Evolutionary conservation across 2,113 vertebrate species (phyloP), one percentile per base, ranked within the genome.

Genomic region (Ageneiosus marmoratus): DNA sequence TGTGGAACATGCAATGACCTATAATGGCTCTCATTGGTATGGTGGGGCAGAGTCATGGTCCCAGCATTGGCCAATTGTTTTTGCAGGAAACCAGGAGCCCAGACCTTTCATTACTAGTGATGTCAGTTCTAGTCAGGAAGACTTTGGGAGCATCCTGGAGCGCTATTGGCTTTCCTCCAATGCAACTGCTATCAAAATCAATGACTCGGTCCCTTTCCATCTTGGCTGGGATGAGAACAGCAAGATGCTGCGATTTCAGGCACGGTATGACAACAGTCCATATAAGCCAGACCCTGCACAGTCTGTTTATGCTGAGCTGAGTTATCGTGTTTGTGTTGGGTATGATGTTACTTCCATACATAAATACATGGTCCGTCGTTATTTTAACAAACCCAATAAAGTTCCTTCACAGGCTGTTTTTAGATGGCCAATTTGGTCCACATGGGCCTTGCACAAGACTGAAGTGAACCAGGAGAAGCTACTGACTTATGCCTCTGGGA

Each of bases 81-180:
- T 98, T 69, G 91, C 92, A 0, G 97, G 96, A 12, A 95, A 95
- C 86, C 94, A 95, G 89, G 95, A 95, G 29, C 97, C 98, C 0
- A 91, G 93, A 89, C 97, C 97, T 9, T 99, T 97, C 22, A 94
- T 98, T 88, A 97, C 97, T 1, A 95, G 96, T 0, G 97, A 99
- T 0, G 93, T 98, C 73, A 95, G 96, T 90, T 93, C 95, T 2
- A 95, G 96, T 58, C 91, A 95, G 0, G 92, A 95, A 0, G 94
- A 94, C 4, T 99, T 99, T 10, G 97, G 98, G 0, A 95, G 97
- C 82, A 97, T 99, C 89, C 90, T 99, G 0, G 97, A 99, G 86
- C 95, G 97, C 70, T 99, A 99, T 88, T 99, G 98, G 97, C 91
- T 99, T 51, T 99, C 98, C 0, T 97, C 97, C 2, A 98, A 96